Evolutionary conservation across 2,797 vertebrate species (phyloP).

Genomic region (Phylloscopus collybita): DNA sequence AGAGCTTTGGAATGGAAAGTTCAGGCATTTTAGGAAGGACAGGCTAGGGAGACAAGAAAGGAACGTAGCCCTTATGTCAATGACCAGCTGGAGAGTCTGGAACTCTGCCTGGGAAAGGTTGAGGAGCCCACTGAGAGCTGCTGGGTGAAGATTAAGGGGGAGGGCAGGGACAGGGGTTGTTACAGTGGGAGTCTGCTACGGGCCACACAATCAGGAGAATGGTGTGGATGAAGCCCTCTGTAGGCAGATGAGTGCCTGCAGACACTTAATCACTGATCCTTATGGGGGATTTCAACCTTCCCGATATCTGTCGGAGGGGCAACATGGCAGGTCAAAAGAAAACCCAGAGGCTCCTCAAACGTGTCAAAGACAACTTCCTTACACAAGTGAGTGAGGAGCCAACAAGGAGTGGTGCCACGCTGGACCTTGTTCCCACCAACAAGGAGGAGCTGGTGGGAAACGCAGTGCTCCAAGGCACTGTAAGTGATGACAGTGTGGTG

Average conservation of each 20-base stretch:
- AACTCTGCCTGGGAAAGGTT: neutral
- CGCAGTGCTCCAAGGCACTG: neutral
- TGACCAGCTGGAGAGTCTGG: neutral
- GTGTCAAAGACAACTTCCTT: neutral
- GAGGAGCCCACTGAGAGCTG: rapidly evolving
- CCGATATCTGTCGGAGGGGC: rapidly evolving
- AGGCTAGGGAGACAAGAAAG: rapidly evolving
- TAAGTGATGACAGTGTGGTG: rapidly evolving
- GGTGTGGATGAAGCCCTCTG: neutral
- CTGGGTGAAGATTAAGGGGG: neutral
- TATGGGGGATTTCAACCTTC: neutral
- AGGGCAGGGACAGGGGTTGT: neutral
- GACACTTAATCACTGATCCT: neutral
- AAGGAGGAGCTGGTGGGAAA: neutral
- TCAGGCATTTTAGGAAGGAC: neutral
- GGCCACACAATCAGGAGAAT: neutral
- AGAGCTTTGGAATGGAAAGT: neutral
- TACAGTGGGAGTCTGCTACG: neutral
- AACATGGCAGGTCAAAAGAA: neutral
- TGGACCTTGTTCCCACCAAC: too few species aligned
- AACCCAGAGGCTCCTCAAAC: neutral
- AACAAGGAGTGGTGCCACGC: neutral
- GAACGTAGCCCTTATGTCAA: neutral
- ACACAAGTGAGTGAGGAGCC: neutral
- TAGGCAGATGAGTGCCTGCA: neutral